Conservation (phyloP, 2,113 vertebrate species). For the Erpornis zantholeuca region DNA sequence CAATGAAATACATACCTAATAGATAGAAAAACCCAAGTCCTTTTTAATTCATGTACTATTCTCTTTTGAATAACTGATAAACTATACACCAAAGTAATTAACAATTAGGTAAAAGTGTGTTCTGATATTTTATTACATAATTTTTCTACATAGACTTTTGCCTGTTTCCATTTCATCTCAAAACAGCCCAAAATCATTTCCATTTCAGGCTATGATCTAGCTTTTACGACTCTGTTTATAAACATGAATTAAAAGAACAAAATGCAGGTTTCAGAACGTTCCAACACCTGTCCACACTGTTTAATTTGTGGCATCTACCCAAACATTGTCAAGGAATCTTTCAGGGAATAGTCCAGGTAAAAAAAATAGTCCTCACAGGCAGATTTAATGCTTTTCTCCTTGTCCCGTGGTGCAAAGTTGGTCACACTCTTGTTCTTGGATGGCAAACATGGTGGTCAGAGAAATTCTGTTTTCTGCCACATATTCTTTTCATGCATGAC, state of each 20-base stretch:
- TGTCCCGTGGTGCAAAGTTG: not conserved
- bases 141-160: not conserved
- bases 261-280: not conserved
- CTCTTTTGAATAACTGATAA: not conserved
- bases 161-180: not conserved
- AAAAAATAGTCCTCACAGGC: not conserved
- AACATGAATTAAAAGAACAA: not conserved
- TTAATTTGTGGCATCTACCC: not conserved
- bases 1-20: not conserved
- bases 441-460: not conserved
- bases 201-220: not conserved
- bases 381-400: not conserved
- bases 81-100: not conserved
- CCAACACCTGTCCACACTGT: not conserved
- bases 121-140: not conserved
- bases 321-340: not conserved
- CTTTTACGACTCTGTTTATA: not conserved
- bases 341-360: not conserved
- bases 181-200: not conserved
- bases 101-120: not conserved
- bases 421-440: not conserved
- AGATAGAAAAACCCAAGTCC: not conserved
- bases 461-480: not conserved
- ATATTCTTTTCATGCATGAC: not conserved
- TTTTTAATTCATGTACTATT: not conserved